Evolutionary conservation across 1,140 invertebrate genomes (phyloP), one percentile per base, ranked within the genome.

Genomic region (Pseudomyrmex cubaensis): DNA sequence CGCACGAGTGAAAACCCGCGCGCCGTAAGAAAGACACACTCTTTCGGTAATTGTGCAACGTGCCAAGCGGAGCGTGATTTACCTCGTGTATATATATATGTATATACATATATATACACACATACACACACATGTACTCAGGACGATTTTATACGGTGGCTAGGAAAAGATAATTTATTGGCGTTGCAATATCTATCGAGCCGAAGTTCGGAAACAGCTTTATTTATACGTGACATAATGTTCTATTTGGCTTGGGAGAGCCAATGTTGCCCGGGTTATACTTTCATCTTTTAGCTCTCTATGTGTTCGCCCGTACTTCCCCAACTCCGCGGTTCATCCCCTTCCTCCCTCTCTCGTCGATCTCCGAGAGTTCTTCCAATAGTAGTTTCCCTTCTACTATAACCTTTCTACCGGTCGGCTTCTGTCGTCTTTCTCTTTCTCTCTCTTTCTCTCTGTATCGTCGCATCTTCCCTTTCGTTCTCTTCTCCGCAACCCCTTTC

Each of bases 271-370:
- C 85, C 72, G 72, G 82, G 77, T 87, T 90, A 87, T 90, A 89
- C 86, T 91, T 89, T 90, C 89, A 89, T 91, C 88, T 90, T 90
- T 90, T 89, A 90, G 87, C 76, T 78, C 75, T 78, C 64, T 35
- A 12, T 70, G 61, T 83, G 59, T 77, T 87, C 74, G 84, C 84
- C 87, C 63, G 56, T 74, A 63, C 76, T 67, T 44, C 52, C 84
- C 76, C 50, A 50, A 56, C 66, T 44, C 57, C 56, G 10, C 85
- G 17, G 73, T 77, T 56, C 83, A 50, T 84, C 62, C 66, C 17
- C 44, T 57, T 44, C 64, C 86, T 22, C 63, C 61, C 70, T 48
- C 66, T 44, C 64, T 57, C 69, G 22, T 9, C 35, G 35, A 35
- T 35, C 35, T 35, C 44, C 63, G 63, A 70, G 76, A 87, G 85